Evolutionary conservation across 1,140 invertebrate genomes (phyloP).

Genomic region (Akabosia matsudoensis): DNA sequence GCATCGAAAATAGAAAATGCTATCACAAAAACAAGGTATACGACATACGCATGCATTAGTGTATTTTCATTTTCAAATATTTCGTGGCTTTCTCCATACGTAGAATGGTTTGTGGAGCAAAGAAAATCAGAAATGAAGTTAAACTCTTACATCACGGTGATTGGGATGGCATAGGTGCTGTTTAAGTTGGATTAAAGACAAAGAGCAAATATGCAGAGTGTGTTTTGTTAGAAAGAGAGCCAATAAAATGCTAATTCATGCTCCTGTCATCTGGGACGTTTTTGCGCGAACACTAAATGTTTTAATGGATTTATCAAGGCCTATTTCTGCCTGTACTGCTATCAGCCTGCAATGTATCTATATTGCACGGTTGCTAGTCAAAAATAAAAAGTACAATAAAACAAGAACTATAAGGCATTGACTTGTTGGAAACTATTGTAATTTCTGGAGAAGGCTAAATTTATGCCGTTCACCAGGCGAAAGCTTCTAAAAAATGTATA

Average conservation of each 20-base stretch:
- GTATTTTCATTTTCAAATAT: too few relatives aligned
- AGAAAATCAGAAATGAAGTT: not conserved
- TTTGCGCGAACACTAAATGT: not conserved
- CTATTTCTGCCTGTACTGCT: not conserved
- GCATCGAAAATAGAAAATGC: too few relatives aligned
- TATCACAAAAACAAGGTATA: too few relatives aligned
- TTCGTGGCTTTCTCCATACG: too few relatives aligned
- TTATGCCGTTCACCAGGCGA: too few relatives aligned
- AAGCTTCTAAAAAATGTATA: too few relatives aligned
- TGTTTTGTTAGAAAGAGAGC: not conserved
- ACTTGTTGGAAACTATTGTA: too few relatives aligned
- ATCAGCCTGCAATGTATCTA: not conserved
- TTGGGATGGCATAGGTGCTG: not conserved
- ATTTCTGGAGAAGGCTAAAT: too few relatives aligned
- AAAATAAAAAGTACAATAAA: too few relatives aligned
- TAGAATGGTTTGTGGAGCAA: not conserved
- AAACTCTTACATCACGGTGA: not conserved
- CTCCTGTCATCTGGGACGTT: slow-evolving; percentile 5
- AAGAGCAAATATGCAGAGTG: too few relatives aligned
- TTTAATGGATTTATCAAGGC: not conserved
- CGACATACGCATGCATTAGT: too few relatives aligned
- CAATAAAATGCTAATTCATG: slow-evolving; percentile 17
- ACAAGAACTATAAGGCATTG: not conserved
- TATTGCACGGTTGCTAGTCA: too few relatives aligned
- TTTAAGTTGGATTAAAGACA: not conserved